These are phyloP conservation scores for Sceliomorpha sp. DNA, from an alignment of 2,888 invertebrate species.

Conservation along the genomic window DNA sequence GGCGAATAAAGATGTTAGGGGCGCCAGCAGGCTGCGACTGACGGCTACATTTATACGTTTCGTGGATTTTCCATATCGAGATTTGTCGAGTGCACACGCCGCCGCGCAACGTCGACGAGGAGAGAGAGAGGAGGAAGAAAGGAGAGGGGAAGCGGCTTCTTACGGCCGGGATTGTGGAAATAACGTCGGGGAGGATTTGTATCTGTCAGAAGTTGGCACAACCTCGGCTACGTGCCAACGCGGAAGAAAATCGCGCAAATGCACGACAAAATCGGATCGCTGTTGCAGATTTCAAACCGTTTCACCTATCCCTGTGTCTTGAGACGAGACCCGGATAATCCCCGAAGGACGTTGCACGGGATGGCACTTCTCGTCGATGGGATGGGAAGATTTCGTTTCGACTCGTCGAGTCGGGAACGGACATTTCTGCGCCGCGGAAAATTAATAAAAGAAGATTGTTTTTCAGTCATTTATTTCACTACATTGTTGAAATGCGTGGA, in stretches of 20 bases:
- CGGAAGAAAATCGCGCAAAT: conserved; percentile 60
- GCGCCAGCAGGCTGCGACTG: conserved; percentile 71
- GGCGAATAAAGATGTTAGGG: conserved; percentile 70
- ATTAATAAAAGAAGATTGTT: too few relatives aligned
- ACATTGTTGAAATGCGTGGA: too few relatives aligned
- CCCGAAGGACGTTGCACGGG: conserved; percentile 5
- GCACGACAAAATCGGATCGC: conserved; percentile 64
- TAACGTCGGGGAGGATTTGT: conserved; percentile 73
- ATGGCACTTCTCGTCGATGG: neutral
- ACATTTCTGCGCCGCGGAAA: too few relatives aligned
- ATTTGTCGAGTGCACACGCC: conserved; percentile 76
- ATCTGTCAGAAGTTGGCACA: conserved; percentile 72
- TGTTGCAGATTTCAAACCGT: conserved; percentile 20
- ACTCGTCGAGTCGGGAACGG: too few relatives aligned
- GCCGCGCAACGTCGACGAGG: too few relatives aligned
- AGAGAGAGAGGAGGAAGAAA: conserved; percentile 19
- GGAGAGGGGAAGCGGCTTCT: conserved; percentile 27
- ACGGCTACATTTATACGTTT: conserved; percentile 79
- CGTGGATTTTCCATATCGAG: conserved; percentile 77
- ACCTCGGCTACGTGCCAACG: conserved; percentile 60
- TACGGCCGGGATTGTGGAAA: conserved; percentile 68
- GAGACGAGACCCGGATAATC: conserved; percentile 7
- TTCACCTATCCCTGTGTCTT: conserved; percentile 1
- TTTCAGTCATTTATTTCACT: too few relatives aligned
- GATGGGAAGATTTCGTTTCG: too few relatives aligned